Conservation (phyloP, 2,113 vertebrate species). For the Stegostoma tigrinum region DNA sequence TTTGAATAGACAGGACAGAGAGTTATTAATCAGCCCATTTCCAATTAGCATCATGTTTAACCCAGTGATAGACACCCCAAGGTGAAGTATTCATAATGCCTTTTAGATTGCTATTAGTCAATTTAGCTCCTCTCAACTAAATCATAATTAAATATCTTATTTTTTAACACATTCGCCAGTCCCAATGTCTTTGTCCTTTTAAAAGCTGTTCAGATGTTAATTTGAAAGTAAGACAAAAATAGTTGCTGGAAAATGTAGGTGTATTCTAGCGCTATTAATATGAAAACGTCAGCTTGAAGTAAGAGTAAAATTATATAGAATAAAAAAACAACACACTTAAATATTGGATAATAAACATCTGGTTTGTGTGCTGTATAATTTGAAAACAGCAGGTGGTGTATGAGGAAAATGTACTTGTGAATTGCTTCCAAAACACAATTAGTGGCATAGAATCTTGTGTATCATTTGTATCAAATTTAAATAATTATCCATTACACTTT, state of each 20-base stretch:
- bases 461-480: not conserved
- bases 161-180: constrained; percentile 69
- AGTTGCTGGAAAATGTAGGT: not conserved
- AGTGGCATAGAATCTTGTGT: not conserved
- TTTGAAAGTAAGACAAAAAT: constrained; percentile 13
- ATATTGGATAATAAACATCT: not conserved
- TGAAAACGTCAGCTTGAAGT: not conserved
- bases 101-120: constrained; percentile 82
- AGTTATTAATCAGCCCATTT: constrained; percentile 94
- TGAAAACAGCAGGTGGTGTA: not conserved
- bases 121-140: constrained; percentile 76
- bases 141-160: constrained; percentile 79
- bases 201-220: constrained; percentile 1
- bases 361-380: not conserved
- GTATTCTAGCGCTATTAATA: not conserved
- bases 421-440: not conserved
- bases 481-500: not conserved
- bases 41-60: constrained; percentile 98
- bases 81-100: constrained; percentile 78
- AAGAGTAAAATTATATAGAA: not conserved
- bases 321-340: not conserved
- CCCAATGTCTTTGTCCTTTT: constrained; percentile 42
- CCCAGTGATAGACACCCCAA: constrained; percentile 90
- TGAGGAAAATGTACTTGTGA: not conserved
- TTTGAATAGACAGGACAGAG: constrained; percentile 90